Evolutionary conservation across 1,140 invertebrate species (phyloP).

Genomic region (Holcopasites calliopsidis): DNA sequence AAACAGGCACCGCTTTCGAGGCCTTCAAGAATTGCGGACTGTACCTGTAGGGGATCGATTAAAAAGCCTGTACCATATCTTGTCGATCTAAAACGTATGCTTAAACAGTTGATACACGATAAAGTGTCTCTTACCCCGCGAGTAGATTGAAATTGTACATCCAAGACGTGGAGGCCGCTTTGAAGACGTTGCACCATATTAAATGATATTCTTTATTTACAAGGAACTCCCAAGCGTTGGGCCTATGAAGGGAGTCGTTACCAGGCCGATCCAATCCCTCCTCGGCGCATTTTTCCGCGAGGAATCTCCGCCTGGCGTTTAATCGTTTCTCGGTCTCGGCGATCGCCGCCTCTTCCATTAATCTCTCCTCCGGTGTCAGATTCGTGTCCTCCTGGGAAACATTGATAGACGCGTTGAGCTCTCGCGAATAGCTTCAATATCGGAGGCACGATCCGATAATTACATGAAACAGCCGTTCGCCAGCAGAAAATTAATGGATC

Average conservation of each 20-base stretch:
- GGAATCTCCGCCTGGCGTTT: slow-evolving; percentile 76
- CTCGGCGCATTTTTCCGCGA: slow-evolving; percentile 79
- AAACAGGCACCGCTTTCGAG: slow-evolving; percentile 87
- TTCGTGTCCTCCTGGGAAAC: slow-evolving; percentile 65
- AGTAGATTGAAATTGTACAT: slow-evolving; percentile 94
- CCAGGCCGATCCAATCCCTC: slow-evolving; percentile 80
- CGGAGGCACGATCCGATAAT: too few relatives aligned
- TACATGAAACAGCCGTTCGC: too few relatives aligned
- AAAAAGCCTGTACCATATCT: too few relatives aligned
- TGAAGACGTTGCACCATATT: slow-evolving; percentile 93
- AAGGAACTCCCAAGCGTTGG: slow-evolving; percentile 91
- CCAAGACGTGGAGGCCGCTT: slow-evolving; percentile 93
- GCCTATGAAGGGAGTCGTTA: slow-evolving; percentile 84
- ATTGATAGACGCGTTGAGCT: too few relatives aligned
- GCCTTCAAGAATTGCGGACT: slow-evolving; percentile 87
- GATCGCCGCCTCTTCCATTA: slow-evolving; percentile 69
- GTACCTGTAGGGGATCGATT: slow-evolving; percentile 77
- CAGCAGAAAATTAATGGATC: not conserved
- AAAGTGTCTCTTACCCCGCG: slow-evolving; percentile 81
- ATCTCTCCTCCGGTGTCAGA: slow-evolving; percentile 72
- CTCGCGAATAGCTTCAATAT: too few relatives aligned
- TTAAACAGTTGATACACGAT: too few relatives aligned
- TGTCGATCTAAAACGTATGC: not conserved
- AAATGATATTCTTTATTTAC: slow-evolving; percentile 89
- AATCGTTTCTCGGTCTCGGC: slow-evolving; percentile 79